Evolutionary conservation across 1,140 invertebrate species (phyloP).

Genomic region (Drosophila nigrodunni): DNA sequence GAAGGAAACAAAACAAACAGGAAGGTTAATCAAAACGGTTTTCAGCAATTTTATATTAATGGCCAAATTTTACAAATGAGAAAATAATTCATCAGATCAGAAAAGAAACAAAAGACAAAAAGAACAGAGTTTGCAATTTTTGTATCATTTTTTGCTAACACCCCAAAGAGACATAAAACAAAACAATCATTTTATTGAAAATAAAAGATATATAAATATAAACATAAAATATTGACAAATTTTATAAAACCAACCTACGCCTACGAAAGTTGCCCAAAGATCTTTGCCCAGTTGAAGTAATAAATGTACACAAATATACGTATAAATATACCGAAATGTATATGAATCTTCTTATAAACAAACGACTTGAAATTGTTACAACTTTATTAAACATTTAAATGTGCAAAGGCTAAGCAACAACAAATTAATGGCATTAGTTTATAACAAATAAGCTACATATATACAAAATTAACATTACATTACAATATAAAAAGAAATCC

Average conservation of each 20-base stretch:
- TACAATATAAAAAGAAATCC: conserved; percentile 60
- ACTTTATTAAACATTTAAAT: conserved; percentile 47
- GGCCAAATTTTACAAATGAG: conserved; percentile 76
- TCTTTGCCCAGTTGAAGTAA: conserved; percentile 54
- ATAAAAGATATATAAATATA: conserved; percentile 29
- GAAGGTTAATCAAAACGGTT: conserved; percentile 78
- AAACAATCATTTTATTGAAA: conserved; percentile 76
- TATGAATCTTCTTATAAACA: conserved; percentile 56
- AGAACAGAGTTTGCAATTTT: conserved; percentile 51
- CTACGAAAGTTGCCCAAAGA: conserved; percentile 48
- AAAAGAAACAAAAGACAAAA: conserved; percentile 13
- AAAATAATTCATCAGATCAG: conserved; percentile 41
- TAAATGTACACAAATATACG: conserved; percentile 15
- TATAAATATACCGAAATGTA: conserved; percentile 26
- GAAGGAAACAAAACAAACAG: conserved; percentile 42
- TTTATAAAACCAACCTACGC: conserved; percentile 58
- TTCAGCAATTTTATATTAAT: conserved; percentile 78
- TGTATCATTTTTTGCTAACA: conserved; percentile 79
- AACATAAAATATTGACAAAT: conserved; percentile 56
- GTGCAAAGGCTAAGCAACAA: conserved; percentile 59
- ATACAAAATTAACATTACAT: conserved; percentile 19
- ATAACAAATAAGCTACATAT: conserved; percentile 47
- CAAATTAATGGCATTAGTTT: conserved; percentile 69
- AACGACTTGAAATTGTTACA: conserved; percentile 67
- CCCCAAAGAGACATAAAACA: conserved; percentile 65